A percentile compares a stretch with the other conserved stretches of the same genome.
These are phyloP conservation scores for Brachyhypopomus occidentalis DNA, from an alignment of 2,113 vertebrate species.

Conservation along the genomic window DNA sequence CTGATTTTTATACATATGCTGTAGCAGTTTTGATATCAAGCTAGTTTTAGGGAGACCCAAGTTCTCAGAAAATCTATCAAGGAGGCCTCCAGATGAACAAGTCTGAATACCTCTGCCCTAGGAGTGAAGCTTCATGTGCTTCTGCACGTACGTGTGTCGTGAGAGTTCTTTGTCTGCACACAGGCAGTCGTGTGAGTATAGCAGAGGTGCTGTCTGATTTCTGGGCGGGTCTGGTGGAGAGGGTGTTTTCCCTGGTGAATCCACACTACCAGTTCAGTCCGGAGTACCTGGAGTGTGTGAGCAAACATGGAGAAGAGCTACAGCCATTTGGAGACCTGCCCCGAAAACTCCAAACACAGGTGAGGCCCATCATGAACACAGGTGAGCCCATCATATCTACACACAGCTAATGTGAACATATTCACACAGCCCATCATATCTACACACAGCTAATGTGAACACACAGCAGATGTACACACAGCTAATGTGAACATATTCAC, in stretches of 20 bases:
- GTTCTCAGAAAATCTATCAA: too few species aligned
- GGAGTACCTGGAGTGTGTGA: conserved; percentile 87
- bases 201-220: conserved; percentile 85
- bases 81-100: too few species aligned
- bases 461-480: not conserved
- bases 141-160: conserved; percentile 30
- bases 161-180: conserved; percentile 18
- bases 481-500: not conserved
- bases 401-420: not conserved
- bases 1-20: too few species aligned
- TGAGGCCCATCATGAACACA: conserved; percentile 61
- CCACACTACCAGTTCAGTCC: conserved; percentile 85
- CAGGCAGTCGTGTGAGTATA: conserved; percentile 78
- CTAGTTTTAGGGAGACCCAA: too few species aligned
- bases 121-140: not conserved
- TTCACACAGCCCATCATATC: too few species aligned
- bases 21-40: too few species aligned
- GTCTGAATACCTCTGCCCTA: too few species aligned
- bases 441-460: not conserved
- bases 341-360: conserved; percentile 82
- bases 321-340: conserved; percentile 86
- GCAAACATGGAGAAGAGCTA: conserved; percentile 79
- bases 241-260: conserved; percentile 84
- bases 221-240: conserved; percentile 85
- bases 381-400: too few species aligned